phyloP scores from a whole-genome alignment of 2,888 invertebrate species.

The Galerucella calmariensis region DNA sequence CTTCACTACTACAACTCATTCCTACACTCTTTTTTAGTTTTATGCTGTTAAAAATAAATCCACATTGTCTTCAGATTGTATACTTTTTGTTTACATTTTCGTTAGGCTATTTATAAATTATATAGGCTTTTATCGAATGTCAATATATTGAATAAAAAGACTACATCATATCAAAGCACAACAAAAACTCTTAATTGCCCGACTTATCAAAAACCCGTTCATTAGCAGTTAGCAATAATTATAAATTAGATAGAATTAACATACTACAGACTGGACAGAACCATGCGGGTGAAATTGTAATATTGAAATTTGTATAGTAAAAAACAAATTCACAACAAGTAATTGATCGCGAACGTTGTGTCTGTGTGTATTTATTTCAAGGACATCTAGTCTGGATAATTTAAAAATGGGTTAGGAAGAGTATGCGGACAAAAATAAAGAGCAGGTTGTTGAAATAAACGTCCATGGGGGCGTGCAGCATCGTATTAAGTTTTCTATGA shows the following conservation, averaged over 20 bases:
- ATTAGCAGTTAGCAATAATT: constrained; percentile 3
- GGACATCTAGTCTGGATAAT: constrained; percentile 30
- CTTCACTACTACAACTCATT: too few species aligned
- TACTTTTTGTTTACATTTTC: too few species aligned
- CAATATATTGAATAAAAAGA: neutral
- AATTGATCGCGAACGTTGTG: neutral
- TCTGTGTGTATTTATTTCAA: constrained; percentile 18
- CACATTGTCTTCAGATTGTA: too few species aligned
- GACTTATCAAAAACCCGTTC: neutral
- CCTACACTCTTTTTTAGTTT: too few species aligned
- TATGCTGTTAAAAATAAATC: too few species aligned
- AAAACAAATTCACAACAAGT: neutral
- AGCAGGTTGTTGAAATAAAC: constrained; percentile 30
- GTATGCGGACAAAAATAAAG: constrained; percentile 23
- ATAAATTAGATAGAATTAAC: neutral
- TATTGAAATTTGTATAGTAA: neutral
- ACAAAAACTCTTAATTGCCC: neutral
- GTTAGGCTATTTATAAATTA: too few species aligned
- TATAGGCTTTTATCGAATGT: too few species aligned
- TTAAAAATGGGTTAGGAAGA: constrained; percentile 39
- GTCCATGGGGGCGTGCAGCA: constrained; percentile 27
- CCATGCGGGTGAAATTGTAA: constrained; percentile 16
- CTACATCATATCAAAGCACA: neutral
- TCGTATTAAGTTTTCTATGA: neutral
- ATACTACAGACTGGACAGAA: neutral